phyloP scores from a whole-genome alignment of 2,888 invertebrate species.

The Lepidocyrtoides sp. region DNA sequence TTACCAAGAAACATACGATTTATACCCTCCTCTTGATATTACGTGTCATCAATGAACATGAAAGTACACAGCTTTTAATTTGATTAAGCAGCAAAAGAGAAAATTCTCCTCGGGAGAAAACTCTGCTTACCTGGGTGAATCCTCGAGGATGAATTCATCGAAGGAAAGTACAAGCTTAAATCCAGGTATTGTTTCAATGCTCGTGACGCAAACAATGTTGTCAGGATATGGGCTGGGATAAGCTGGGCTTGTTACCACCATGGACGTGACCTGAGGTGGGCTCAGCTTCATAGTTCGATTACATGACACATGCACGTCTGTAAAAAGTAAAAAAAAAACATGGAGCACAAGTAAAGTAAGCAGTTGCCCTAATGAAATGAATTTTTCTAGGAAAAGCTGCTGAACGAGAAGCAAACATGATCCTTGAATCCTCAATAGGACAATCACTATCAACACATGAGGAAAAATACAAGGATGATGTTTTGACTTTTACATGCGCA shows the following conservation, averaged over 20 bases:
- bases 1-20: too few relatives aligned
- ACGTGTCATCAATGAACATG: background rate
- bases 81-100: slow-evolving; percentile 38
- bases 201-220: slow-evolving; percentile 92
- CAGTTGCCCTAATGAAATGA: slow-evolving; percentile 47
- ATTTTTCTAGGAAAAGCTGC: background rate
- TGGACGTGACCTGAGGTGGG: slow-evolving; percentile 89
- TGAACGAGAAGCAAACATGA: background rate
- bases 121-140: slow-evolving; percentile 91
- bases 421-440: background rate
- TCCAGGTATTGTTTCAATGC: slow-evolving; percentile 90
- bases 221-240: slow-evolving; percentile 93
- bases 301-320: slow-evolving; percentile 87
- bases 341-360: too few relatives aligned
- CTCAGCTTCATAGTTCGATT: slow-evolving; percentile 91
- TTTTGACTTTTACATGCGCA: background rate
- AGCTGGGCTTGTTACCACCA: slow-evolving; percentile 92
- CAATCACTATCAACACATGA: background rate
- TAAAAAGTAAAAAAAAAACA: background rate
- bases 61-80: slow-evolving; percentile 22
- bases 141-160: slow-evolving; percentile 92
- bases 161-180: slow-evolving; percentile 92
- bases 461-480: background rate
- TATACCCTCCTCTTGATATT: background rate
- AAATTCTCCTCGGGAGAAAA: background rate